phyloP scores from a whole-genome alignment of 2,888 invertebrate species.

The Barypeithes pellucidus region DNA sequence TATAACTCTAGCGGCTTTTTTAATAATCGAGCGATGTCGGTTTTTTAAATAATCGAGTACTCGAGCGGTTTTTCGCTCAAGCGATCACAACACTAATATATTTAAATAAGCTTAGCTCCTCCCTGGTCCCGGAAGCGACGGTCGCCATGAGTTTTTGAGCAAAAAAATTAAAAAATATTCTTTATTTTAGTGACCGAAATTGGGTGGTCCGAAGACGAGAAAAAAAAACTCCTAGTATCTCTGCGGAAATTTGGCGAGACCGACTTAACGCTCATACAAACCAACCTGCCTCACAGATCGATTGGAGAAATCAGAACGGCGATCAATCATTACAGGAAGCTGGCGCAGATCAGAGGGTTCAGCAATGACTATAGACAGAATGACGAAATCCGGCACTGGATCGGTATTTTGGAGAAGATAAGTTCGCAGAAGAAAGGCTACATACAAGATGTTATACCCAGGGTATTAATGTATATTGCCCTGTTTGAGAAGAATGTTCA shows the following conservation, averaged over 20 bases:
- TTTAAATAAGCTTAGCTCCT: too few relatives aligned
- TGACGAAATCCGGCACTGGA: slow-evolving; percentile 64
- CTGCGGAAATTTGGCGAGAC: slow-evolving; percentile 62
- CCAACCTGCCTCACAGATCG: slow-evolving; percentile 61
- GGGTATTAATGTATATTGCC: slow-evolving; percentile 66
- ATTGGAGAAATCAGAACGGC: slow-evolving; percentile 60
- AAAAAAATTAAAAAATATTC: too few relatives aligned
- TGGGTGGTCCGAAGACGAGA: slow-evolving; percentile 61
- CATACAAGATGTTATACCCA: slow-evolving; percentile 60
- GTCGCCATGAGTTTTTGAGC: too few relatives aligned
- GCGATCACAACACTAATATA: too few relatives aligned
- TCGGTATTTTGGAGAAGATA: slow-evolving; percentile 59
- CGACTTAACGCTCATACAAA: slow-evolving; percentile 60
- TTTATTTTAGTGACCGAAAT: slow-evolving; percentile 56
- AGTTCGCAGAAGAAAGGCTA: slow-evolving; percentile 40
- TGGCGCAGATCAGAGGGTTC: slow-evolving; percentile 55
- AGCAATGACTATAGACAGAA: slow-evolving; percentile 46
- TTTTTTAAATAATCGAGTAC: too few relatives aligned
- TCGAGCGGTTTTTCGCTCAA: too few relatives aligned
- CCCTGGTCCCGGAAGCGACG: too few relatives aligned
- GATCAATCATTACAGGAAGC: slow-evolving; percentile 61
- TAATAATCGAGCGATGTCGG: too few relatives aligned
- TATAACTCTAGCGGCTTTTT: too few relatives aligned
- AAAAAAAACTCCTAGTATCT: slow-evolving; percentile 59
- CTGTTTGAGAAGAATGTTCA: slow-evolving; percentile 62